Base-by-base conservation (phyloP, 2,113 vertebrate species). In the Nesogale talazaci region DNA sequence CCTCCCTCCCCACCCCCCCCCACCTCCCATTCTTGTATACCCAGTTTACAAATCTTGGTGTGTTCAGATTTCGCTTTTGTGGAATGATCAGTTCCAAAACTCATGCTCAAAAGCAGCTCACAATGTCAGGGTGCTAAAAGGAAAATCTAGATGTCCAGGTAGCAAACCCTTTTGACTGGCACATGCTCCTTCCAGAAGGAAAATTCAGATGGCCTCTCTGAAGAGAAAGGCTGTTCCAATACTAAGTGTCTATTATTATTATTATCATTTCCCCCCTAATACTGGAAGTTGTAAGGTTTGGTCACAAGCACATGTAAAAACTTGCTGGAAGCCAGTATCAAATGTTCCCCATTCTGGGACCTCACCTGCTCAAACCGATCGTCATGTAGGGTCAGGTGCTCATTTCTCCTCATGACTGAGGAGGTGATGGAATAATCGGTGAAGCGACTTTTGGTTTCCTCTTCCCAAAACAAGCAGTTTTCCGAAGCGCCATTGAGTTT, bases 401-500 rank as follows among this genome's bases (percentile, higher is more conserved):
- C 98, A 88, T 99, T 99, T 92, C 99, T 98, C 94, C 98, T 98
- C 98, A 99, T 99, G 85, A 99, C 98, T 0, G 99, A 99, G 16
- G 99, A 99, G 0, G 99, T 98, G 97, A 99, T 95, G 6, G 99
- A 99, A 97, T 99, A 99, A 1, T 99, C 99, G 0, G 99, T 99
- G 98, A 99, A 99, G 59, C 99, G 99, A 95, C 99, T 99, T 98
- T 97, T 99, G 0, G 99, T 99, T 97, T 99, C 99, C 85, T 99
- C 99, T 61, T 99, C 97, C 97, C 98, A 98, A 86, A 99, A 99
- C 69, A 98, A 94, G 57, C 98, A 98, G 94, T 98, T 98, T 80
- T 95, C 96, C 12, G 70, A 31, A 4, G 2, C 86, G 42, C 92
- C 95, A 6, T 57, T 80, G 89, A 11, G 22, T 27, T 10, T 74